Percentiles rank a stretch among this genome's conserved stretches.
Evolutionary conservation across 1,140 invertebrate species (phyloP).

Genomic region (Drosophila malerkotliana): DNA sequence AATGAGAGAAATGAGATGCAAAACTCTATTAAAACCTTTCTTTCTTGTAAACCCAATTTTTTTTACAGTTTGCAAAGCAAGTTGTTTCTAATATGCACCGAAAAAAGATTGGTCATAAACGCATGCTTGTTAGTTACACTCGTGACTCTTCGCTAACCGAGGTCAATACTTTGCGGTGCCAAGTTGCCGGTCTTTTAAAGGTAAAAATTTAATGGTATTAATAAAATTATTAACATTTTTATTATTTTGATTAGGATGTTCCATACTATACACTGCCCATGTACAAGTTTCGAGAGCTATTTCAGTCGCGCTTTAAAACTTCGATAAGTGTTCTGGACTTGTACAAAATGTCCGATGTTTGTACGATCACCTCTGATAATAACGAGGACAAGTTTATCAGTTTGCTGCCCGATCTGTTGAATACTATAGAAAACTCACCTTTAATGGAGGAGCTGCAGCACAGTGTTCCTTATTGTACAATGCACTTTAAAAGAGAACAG

Average conservation of each 20-base stretch:
- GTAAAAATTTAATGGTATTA: constrained; percentile 59
- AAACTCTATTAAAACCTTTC: no score
- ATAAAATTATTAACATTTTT: neutral
- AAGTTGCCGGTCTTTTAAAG: constrained; percentile 87
- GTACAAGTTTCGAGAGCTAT: constrained; percentile 94
- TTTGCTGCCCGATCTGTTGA: constrained; percentile 85
- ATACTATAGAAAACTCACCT: constrained; percentile 72
- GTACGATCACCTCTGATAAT: constrained; percentile 88
- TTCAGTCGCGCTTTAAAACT: constrained; percentile 92
- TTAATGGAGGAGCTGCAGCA: constrained; percentile 84
- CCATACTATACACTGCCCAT: constrained; percentile 91
- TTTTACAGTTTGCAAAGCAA: constrained; percentile 87
- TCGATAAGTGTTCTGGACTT: constrained; percentile 92
- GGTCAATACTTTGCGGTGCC: constrained; percentile 88
- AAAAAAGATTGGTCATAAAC: constrained; percentile 92
- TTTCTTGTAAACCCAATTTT: neutral
- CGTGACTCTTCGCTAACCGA: constrained; percentile 87
- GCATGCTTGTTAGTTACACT: constrained; percentile 91
- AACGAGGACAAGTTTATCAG: constrained; percentile 89
- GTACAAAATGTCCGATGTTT: constrained; percentile 91
- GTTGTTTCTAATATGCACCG: constrained; percentile 93
- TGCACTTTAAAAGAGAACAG: constrained; percentile 85
- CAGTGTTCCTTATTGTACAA: constrained; percentile 87
- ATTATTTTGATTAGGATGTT: constrained; percentile 85
- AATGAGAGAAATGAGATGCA: no score